Conservation (phyloP, 2,888 invertebrate genomes). For the Tuberolachnus salignus region DNA sequence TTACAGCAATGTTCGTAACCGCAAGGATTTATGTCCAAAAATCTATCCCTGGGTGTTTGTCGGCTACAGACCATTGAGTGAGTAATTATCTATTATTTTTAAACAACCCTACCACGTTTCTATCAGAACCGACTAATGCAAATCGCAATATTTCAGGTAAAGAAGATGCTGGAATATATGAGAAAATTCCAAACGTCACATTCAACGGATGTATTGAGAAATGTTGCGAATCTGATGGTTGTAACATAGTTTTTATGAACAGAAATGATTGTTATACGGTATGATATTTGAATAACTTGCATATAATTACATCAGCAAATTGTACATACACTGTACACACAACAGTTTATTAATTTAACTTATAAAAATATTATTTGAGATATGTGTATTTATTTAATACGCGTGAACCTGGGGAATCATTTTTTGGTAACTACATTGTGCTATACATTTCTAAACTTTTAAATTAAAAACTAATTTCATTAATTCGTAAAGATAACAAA, state of each 20-base stretch:
- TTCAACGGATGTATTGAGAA: slow-evolving; percentile 67
- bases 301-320: not conserved
- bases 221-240: slow-evolving; percentile 72
- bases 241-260: slow-evolving; percentile 81
- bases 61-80: slow-evolving; percentile 62
- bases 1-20: slow-evolving; percentile 15
- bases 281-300: slow-evolving; percentile 13
- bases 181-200: slow-evolving; percentile 57
- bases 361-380: too few relatives aligned
- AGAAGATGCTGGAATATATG: slow-evolving; percentile 60
- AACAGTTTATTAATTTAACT: too few relatives aligned
- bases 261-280: slow-evolving; percentile 80
- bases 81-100: slow-evolving; percentile 1
- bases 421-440: too few relatives aligned
- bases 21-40: slow-evolving; percentile 61
- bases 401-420: too few relatives aligned
- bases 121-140: not conserved
- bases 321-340: not conserved
- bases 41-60: slow-evolving; percentile 63
- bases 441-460: too few relatives aligned
- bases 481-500: too few relatives aligned
- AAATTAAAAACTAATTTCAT: too few relatives aligned
- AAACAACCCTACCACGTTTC: not conserved
- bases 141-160: slow-evolving; percentile 58
- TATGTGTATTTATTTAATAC: too few relatives aligned